Conservation (phyloP, 2,888 invertebrate species). For the Leptinotarsa haldemani region DNA sequence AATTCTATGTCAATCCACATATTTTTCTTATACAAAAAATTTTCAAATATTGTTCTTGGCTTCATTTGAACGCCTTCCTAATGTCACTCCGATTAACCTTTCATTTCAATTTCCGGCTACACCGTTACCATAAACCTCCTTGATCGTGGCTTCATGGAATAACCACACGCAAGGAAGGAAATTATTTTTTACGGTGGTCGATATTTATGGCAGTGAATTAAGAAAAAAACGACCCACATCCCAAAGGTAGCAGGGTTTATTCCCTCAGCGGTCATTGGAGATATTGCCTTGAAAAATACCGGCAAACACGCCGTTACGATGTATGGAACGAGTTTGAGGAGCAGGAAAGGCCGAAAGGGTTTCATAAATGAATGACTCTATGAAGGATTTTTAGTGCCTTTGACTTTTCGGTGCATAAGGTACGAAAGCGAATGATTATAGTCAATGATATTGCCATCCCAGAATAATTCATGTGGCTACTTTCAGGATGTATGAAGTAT, state of each 20-base stretch:
- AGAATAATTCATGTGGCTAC: not conserved
- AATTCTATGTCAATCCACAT: no score
- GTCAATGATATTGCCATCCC: slow-evolving; percentile 6
- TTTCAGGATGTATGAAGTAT: not conserved
- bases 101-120: not conserved
- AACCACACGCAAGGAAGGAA: slow-evolving; percentile 11
- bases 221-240: slow-evolving; percentile 44
- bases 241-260: slow-evolving; percentile 48
- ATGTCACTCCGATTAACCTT: not conserved
- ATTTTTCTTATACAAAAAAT: not conserved
- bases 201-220: slow-evolving; percentile 53
- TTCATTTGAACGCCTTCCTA: not conserved
- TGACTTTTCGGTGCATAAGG: slow-evolving; percentile 11
- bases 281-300: slow-evolving; percentile 54
- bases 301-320: slow-evolving; percentile 52
- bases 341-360: slow-evolving; percentile 21
- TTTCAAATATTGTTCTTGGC: not conserved
- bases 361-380: slow-evolving; percentile 18
- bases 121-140: not conserved
- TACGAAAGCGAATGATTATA: slow-evolving; percentile 2
- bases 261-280: slow-evolving; percentile 55
- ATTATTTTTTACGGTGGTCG: slow-evolving; percentile 42
- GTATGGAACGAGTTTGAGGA: slow-evolving; percentile 33
- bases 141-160: not conserved
- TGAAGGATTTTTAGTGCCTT: slow-evolving; percentile 12